Base-by-base conservation (phyloP, 2,797 vertebrate species). In the Falco naumanni region DNA sequence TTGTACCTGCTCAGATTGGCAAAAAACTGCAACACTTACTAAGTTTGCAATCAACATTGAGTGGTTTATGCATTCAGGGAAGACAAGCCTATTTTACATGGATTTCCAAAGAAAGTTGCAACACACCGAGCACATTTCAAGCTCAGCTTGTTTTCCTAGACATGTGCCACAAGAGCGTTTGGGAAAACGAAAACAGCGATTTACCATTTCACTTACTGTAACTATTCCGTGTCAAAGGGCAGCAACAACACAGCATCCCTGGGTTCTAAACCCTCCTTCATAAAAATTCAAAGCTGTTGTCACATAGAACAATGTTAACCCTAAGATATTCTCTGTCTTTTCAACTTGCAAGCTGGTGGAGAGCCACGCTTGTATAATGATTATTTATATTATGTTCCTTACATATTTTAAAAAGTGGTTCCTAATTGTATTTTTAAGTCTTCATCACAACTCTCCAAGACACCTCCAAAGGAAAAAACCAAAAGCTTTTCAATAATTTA, bases 401-500 rank as follows among this genome's bases (percentile, higher is more conserved):
- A 86, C 11, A 11, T 90, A 81, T 76, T 90, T 72, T 24, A 19
- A 87, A 88, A 92, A 90, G 21, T 31, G 4, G 5, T 51, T 92
- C 37, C 43, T 89, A 63, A 66, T 54, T 83, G 71, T 54, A 78
- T 66, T 75, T 82, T 69, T 57, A 81, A 92, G n/a, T 39, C 19
- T 45, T 88, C 77, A 13, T 26, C 66, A 76, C 56, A 93, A 59
- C 33, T 93, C 61, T 75, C 33, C 56, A 83, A 93, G 12, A 39
- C 39, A 89, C 13, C 11, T 95, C 64, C 54, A 87, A 90, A 78
- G 24, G 13, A 54, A 91, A 81, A 83, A 74, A 69, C 47, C 47
- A 77, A 76, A 34, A 11, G 8, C 31, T 88, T 92, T 87, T 28
- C 60, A 88, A 74, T 93, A 82, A 95, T 92, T 93, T 82, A 96